phyloP scores from a whole-genome alignment of 2,888 invertebrate genomes.

The Plutella xylostella region DNA sequence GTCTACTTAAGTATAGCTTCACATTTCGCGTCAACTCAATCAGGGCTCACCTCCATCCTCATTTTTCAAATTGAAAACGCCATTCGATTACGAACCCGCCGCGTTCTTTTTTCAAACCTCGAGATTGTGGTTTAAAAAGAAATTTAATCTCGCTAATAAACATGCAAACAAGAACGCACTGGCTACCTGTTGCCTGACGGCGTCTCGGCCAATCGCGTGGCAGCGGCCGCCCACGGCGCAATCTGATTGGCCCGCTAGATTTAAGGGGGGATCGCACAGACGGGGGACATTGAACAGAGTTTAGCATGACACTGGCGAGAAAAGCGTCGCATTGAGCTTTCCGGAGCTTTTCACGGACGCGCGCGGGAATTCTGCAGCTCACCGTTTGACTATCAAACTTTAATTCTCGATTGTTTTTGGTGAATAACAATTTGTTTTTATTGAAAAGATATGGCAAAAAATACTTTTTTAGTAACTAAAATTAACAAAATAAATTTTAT shows the following conservation, averaged over 20 bases:
- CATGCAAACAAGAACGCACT: slow-evolving; percentile 62
- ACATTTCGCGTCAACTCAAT: slow-evolving; percentile 14
- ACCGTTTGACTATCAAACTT: slow-evolving; percentile 18
- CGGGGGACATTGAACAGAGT: slow-evolving; percentile 34
- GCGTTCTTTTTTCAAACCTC: slow-evolving; percentile 37
- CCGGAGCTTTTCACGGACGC: slow-evolving; percentile 56
- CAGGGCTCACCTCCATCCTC: slow-evolving; percentile 3
- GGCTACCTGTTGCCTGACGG: slow-evolving; percentile 69
- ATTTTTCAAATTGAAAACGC: slow-evolving; percentile 35
- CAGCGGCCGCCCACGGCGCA: slow-evolving; percentile 59
- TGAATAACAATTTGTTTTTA: not conserved
- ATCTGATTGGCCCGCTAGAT: slow-evolving; percentile 41
- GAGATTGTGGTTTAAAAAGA: slow-evolving; percentile 55
- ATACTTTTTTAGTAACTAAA: not conserved
- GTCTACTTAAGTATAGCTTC: slow-evolving; percentile 2
- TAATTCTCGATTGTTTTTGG: slow-evolving; percentile 9
- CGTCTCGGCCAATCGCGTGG: slow-evolving; percentile 44
- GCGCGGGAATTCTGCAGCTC: slow-evolving; percentile 27
- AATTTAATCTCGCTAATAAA: slow-evolving; percentile 67
- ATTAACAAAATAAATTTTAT: not conserved
- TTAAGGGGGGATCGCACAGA: slow-evolving; percentile 34
- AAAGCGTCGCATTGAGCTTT: slow-evolving; percentile 68
- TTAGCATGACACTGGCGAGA: slow-evolving; percentile 60
- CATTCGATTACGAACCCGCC: slow-evolving; percentile 18
- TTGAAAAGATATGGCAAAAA: not conserved